phyloP scores from a whole-genome alignment of 1,140 invertebrate genomes.

The Ceratina australensis region DNA sequence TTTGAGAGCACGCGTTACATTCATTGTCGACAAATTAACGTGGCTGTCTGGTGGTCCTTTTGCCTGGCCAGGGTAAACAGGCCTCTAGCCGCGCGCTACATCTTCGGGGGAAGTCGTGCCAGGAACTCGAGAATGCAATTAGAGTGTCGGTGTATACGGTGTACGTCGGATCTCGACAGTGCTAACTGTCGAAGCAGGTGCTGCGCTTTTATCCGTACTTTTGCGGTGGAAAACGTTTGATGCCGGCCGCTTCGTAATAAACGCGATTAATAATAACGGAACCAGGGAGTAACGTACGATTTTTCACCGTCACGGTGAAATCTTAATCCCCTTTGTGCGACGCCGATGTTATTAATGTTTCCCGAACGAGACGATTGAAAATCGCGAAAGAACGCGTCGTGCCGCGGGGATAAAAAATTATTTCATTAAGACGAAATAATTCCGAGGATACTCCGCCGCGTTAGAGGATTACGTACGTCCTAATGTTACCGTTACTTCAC shows the following conservation, averaged over 20 bases:
- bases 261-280: conserved; percentile 30
- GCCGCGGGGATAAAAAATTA: background rate
- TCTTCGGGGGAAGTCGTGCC: conserved; percentile 57
- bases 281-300: background rate
- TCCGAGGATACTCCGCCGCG: background rate
- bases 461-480: background rate
- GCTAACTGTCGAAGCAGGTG: conserved; percentile 63
- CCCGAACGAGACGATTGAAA: background rate
- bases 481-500: background rate
- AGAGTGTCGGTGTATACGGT: conserved; percentile 60
- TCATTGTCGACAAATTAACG: conserved; percentile 57
- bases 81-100: conserved; percentile 50
- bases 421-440: background rate
- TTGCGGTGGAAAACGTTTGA: conserved; percentile 43
- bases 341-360: background rate
- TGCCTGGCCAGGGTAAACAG: conserved; percentile 53
- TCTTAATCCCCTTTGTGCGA: conserved; percentile 3
- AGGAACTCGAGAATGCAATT: conserved; percentile 67
- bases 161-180: conserved; percentile 49
- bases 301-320: background rate
- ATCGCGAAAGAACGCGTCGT: background rate
- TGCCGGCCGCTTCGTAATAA: conserved; percentile 17
- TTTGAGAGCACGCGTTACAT: conserved; percentile 52
- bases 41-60: conserved; percentile 37
- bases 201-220: conserved; percentile 53